phyloP scores from a whole-genome alignment of 2,797 vertebrate species.

The Lepilemur ruficaudatus region DNA sequence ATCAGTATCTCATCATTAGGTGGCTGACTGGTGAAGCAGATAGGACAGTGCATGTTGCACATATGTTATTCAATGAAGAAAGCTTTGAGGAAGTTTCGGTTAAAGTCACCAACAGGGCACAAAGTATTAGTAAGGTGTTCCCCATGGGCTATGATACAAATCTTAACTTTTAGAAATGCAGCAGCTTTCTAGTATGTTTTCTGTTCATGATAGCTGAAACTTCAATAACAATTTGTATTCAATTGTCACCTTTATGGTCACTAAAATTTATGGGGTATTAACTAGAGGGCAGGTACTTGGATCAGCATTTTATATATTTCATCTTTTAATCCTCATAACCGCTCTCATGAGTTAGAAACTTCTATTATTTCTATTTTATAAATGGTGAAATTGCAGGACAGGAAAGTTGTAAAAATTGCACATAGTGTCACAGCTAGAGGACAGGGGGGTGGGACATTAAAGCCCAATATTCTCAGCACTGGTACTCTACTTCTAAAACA shows the following conservation, averaged over 20 bases:
- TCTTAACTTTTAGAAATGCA: not conserved
- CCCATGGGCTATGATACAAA: not conserved
- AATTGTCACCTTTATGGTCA: not conserved
- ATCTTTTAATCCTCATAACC: not conserved
- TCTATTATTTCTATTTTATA: not conserved
- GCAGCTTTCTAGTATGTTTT: not conserved
- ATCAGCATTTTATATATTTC: not conserved
- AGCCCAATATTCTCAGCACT: not conserved
- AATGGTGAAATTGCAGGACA: not conserved
- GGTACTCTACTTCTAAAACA: not conserved
- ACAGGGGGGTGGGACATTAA: not conserved
- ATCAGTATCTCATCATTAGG: not conserved
- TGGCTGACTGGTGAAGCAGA: not conserved
- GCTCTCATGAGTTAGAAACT: not conserved
- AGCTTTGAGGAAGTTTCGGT: not conserved
- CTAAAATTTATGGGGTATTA: not conserved
- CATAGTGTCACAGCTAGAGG: not conserved
- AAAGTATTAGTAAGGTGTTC: not conserved
- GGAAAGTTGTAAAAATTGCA: not conserved
- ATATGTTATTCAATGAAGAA: not conserved
- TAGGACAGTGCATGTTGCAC: not conserved
- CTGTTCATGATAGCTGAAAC: not conserved
- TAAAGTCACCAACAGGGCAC: not conserved
- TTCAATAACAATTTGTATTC: not conserved
- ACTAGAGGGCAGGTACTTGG: not conserved